Percentiles rank a stretch among this genome's conserved stretches.
phyloP scores from a whole-genome alignment of 2,113 vertebrate genomes.

The Chloropsis hardwickii region DNA sequence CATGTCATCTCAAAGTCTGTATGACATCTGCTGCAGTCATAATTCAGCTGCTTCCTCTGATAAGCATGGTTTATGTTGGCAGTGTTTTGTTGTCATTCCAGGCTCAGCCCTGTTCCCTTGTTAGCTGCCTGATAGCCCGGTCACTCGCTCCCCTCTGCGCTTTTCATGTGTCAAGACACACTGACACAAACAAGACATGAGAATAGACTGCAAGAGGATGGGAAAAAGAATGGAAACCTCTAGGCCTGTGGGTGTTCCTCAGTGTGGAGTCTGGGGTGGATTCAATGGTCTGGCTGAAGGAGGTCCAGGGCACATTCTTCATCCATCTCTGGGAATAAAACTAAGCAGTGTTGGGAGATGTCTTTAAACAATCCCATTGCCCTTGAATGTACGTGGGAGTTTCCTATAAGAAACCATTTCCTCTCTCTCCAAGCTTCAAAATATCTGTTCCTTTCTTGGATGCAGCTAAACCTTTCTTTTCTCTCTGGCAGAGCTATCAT shows the following conservation, averaged over 20 bases:
- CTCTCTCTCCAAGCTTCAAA: neutral
- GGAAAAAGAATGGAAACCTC: neutral
- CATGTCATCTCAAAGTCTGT: neutral
- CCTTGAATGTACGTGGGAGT: neutral
- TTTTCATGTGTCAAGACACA: neutral
- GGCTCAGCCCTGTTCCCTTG: neutral
- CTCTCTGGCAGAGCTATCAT: constrained; percentile 61
- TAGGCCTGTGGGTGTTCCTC: neutral
- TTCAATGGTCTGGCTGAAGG: neutral
- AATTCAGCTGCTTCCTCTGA: constrained; percentile 63
- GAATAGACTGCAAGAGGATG: neutral
- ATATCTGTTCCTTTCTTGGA: neutral
- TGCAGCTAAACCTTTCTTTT: constrained; percentile 3
- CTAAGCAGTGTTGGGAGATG: neutral
- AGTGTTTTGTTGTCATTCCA: constrained; percentile 5
- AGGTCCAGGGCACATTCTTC: neutral
- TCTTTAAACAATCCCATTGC: neutral
- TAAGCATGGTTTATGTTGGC: constrained; percentile 51
- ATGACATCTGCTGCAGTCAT: constrained; percentile 37
- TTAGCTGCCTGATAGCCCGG: constrained; percentile 33
- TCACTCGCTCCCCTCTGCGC: neutral
- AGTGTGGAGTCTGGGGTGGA: neutral
- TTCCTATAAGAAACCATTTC: neutral
- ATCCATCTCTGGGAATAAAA: neutral
- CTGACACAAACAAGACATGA: neutral